Conservation (phyloP, 2,113 vertebrate genomes). For the Anguilla rostrata region DNA sequence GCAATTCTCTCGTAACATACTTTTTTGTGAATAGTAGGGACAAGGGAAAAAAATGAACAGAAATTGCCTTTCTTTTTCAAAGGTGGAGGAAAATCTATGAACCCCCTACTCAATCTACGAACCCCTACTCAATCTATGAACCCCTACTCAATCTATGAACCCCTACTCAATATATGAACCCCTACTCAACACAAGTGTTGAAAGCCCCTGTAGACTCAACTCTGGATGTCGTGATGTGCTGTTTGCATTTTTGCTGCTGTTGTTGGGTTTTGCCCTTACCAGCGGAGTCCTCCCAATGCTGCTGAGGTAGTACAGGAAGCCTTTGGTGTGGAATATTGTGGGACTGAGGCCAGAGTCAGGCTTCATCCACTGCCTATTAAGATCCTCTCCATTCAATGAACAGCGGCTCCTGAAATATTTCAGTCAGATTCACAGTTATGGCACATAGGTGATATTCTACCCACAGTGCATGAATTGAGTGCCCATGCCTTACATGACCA, state of each 20-base stretch:
- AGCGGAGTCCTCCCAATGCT: conserved; percentile 74
- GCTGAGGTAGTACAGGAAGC: conserved; percentile 82
- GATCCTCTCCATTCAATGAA: conserved; percentile 82
- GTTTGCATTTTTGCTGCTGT: neutral
- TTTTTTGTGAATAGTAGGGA: neutral
- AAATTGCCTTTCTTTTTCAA: neutral
- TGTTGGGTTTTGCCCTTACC: conserved; percentile 66
- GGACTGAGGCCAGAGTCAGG: conserved; percentile 77
- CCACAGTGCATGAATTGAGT: too few species aligned
- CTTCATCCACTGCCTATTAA: conserved; percentile 89
- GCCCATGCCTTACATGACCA: too few species aligned
- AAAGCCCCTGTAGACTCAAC: neutral
- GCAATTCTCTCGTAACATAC: neutral
- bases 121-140: too few species aligned
- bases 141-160: too few species aligned
- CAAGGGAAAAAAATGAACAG: neutral
- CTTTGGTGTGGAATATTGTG: conserved; percentile 89
- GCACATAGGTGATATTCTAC: too few species aligned
- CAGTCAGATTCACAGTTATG: too few species aligned
- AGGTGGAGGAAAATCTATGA: neutral
- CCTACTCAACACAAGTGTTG: neutral
- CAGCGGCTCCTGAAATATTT: conserved; percentile 79
- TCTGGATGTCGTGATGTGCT: neutral
- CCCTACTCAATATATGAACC: neutral
- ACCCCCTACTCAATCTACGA: neutral